Evolutionary conservation across 2,797 vertebrate genomes (phyloP), one percentile per base, ranked within the genome.

Genomic region (Atherinosoma microstoma): DNA sequence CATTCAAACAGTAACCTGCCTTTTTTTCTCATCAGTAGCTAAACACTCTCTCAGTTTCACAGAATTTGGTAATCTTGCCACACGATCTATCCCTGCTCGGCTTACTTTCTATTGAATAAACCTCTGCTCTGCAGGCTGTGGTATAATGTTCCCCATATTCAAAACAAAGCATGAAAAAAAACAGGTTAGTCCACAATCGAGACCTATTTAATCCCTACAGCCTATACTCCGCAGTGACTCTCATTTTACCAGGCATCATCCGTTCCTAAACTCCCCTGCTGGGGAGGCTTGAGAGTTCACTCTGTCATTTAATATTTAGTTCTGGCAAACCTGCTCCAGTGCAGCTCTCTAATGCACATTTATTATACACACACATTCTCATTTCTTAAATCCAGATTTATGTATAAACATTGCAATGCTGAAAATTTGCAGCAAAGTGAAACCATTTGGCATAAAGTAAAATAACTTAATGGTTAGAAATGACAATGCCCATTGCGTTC

Each of bases 301-400:
- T 75, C 67, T 83, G 81, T 86, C 86, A 89, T 92, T 84, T 88
- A 87, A 90, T 87, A 90, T 92, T 88, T 85, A 89, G 74, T 69
- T 76, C 57, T 78, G 64, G n/a, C 58, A 65, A 84, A 80, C 62
- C 71, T 72, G 58, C 60, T 66, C 57, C 51, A 60, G n/a, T 53
- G 59, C 73, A 51, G 62, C 80, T 79, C 73, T 69, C 58, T 77
- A 47, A 78, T 70, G 58, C 63, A 27, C 54, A n/a, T 53, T 22
- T 56, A 60, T 3, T 0, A 22, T 18, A 58, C 24, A 51, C 36
- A 80, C 60, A 64, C 63, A 35, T 2, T 30, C 34, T 18, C 54
- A 57, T 6, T 54, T 71, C 53, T 72, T 18, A 59, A 32, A 64
- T 57, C 62, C 35, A 8, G 49, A 57, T 34, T 68, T 68, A 58